phyloP scores from a whole-genome alignment of 2,113 vertebrate genomes.

The Corythaixoides concolor region DNA sequence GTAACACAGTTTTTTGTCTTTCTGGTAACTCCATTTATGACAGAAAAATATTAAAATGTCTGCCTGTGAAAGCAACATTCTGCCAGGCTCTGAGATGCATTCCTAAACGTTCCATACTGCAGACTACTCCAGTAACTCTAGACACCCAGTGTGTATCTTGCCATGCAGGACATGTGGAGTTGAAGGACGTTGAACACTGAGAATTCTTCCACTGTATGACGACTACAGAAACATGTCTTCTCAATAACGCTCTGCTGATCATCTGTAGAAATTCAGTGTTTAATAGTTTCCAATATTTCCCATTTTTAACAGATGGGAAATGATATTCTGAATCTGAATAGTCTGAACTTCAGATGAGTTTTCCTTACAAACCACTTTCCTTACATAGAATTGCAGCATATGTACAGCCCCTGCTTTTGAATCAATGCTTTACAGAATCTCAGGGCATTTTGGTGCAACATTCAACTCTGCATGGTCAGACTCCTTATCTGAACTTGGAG shows the following conservation, averaged over 20 bases:
- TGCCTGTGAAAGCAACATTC: neutral
- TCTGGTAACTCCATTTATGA: neutral
- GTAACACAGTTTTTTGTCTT: neutral
- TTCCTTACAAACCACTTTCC: neutral
- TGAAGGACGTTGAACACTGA: neutral
- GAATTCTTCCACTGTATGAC: neutral
- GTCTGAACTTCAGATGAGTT: neutral
- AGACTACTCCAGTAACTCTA: neutral
- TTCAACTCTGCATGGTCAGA: neutral
- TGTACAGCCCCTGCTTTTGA: neutral
- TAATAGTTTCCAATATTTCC: neutral
- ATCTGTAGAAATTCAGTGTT: neutral
- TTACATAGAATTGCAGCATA: neutral
- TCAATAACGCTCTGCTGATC: neutral
- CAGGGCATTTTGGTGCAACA: neutral
- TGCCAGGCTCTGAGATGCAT: neutral
- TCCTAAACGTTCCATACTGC: neutral
- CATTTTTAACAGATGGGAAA: neutral
- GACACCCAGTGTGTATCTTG: neutral
- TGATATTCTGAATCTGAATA: neutral
- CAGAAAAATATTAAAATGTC: neutral
- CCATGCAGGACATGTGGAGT: neutral
- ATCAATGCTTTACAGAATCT: neutral
- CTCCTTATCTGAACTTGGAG: neutral
- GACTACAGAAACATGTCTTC: neutral